phyloP scores from a whole-genome alignment of 2,113 vertebrate species.

The Platysteira castanea region DNA sequence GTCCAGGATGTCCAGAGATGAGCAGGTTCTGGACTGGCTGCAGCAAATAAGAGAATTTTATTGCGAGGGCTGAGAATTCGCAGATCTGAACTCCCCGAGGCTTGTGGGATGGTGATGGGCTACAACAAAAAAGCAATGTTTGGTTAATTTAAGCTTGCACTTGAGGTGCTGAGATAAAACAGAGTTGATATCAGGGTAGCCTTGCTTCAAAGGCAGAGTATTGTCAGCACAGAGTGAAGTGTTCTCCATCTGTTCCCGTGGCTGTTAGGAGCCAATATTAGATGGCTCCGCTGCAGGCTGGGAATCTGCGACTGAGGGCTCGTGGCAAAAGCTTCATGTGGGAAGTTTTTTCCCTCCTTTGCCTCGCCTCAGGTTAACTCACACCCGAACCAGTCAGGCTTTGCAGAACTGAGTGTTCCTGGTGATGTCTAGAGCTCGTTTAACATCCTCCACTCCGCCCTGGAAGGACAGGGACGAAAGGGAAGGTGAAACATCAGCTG shows the following conservation, averaged over 20 bases:
- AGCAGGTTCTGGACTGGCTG: neutral
- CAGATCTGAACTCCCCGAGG: neutral
- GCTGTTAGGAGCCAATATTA: conserved; percentile 43
- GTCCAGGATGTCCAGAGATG: neutral
- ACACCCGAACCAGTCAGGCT: neutral
- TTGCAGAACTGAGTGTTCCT: neutral
- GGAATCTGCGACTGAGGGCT: neutral
- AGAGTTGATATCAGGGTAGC: conserved; percentile 16
- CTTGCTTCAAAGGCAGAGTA: neutral
- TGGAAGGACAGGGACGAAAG: neutral
- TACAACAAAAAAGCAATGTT: neutral
- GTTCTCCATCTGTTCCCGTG: conserved; percentile 54
- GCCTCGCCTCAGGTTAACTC: neutral
- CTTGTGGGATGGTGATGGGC: neutral
- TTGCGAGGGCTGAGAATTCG: neutral
- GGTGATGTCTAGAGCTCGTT: fast-evolving
- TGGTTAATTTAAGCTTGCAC: conserved; percentile 1
- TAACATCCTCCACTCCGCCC: neutral
- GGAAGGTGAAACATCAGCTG: neutral
- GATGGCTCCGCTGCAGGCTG: conserved; percentile 11
- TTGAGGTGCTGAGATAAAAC: conserved; percentile 16
- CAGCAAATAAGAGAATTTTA: neutral
- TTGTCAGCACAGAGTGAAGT: neutral
- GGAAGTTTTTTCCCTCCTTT: neutral
- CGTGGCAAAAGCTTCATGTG: neutral